A percentile compares a stretch with the other conserved stretches of the same genome.
Conservation (phyloP, 1,140 invertebrate species). For the Scaptomyza graminum region DNA sequence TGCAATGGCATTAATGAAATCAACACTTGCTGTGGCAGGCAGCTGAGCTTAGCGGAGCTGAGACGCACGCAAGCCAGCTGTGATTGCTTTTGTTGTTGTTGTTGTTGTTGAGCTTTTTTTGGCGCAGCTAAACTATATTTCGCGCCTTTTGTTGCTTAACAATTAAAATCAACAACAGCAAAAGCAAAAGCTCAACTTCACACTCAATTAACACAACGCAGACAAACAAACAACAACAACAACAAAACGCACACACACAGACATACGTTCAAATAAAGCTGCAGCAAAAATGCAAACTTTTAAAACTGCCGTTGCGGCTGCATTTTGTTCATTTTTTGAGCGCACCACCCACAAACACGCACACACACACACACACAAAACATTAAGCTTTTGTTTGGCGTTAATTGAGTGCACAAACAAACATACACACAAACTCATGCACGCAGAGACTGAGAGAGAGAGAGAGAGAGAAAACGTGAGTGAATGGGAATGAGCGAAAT, state of each 20-base stretch:
- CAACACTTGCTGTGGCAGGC: constrained; percentile 65
- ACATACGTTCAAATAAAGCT: constrained; percentile 6
- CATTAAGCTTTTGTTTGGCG: constrained; percentile 70
- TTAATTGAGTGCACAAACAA: constrained; percentile 77
- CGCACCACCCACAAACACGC: constrained; percentile 45
- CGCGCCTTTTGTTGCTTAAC: constrained; percentile 79
- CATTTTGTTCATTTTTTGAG: constrained; percentile 38
- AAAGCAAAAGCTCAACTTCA: constrained; percentile 76
- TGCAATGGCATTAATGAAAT: constrained; percentile 80
- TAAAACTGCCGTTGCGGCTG: constrained; percentile 36
- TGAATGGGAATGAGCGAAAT: constrained; percentile 17
- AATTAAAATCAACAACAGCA: constrained; percentile 76
- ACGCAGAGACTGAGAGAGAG: constrained; percentile 10
- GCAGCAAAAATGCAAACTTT: constrained; percentile 61
- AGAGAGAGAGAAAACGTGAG: constrained; percentile 11
- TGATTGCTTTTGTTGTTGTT: constrained; percentile 32
- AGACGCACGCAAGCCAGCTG: constrained; percentile 60
- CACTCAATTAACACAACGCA: constrained; percentile 79
- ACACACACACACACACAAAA: constrained; percentile 23
- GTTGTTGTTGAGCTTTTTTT: constrained; percentile 36
- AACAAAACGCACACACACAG: constrained; percentile 22
- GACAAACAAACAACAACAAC: constrained; percentile 63
- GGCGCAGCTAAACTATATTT: constrained; percentile 76
- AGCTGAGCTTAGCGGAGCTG: constrained; percentile 3
- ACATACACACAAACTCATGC: constrained; percentile 26